Evolutionary conservation across 2,797 vertebrate species (phyloP).

Genomic region (Momotus momota): DNA sequence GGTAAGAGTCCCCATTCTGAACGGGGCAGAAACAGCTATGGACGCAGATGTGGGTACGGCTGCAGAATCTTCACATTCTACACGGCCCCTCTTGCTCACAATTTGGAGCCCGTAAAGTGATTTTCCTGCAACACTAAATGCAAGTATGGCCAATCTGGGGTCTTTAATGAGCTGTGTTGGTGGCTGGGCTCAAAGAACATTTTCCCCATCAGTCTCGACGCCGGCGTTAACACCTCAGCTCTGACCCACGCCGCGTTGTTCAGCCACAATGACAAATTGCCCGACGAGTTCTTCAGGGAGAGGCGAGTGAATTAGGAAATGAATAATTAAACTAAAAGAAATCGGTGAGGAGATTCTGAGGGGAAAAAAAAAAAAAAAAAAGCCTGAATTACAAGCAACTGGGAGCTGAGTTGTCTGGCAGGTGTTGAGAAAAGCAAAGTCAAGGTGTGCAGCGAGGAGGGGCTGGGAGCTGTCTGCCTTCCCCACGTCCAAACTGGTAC

Average conservation of each 20-base stretch:
- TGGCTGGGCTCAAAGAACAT: not conserved
- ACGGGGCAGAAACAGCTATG: fast-evolving
- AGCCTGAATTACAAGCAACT: not conserved
- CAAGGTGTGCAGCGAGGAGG: fast-evolving
- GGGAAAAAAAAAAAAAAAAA: no score
- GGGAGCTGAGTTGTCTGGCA: fast-evolving
- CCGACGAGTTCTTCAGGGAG: not conserved
- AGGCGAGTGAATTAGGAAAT: not conserved
- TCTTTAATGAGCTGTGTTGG: not conserved
- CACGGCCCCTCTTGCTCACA: fast-evolving
- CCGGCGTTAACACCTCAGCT: fast-evolving
- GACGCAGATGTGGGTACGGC: fast-evolving
- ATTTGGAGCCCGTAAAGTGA: fast-evolving
- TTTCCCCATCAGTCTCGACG: not conserved
- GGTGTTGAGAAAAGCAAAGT: not conserved
- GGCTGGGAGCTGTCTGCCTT: not conserved
- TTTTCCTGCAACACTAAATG: fast-evolving
- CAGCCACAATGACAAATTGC: conserved; percentile 1
- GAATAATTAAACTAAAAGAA: conserved; percentile 37
- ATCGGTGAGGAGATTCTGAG: not conserved
- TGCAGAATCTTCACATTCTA: fast-evolving
- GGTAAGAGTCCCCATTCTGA: not conserved
- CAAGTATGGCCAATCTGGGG: not conserved
- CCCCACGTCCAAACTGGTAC: fast-evolving
- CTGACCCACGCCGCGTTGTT: not conserved